Evolutionary conservation across 2,797 vertebrate genomes (phyloP), one percentile per base, ranked within the genome.

Genomic region (Agapornis canus): DNA sequence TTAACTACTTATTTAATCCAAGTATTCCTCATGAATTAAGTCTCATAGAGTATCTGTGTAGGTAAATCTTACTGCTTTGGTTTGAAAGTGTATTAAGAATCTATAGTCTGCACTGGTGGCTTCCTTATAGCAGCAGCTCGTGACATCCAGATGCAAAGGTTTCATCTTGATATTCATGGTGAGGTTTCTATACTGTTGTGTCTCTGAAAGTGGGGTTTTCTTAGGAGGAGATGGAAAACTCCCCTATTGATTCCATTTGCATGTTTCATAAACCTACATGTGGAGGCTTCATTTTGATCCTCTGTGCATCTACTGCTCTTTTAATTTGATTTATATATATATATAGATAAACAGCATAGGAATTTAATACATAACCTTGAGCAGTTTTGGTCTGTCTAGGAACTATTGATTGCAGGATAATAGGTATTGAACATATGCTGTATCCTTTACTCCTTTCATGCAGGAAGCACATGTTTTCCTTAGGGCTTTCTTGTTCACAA

Each of bases 371-470:
- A 17, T 39, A 31, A 13, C 51, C 61, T 61, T 57, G 68, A 85
- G 81, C 71, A 49, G 15, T 64, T 78, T 70, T 52, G 52, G 35
- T 64, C 60, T 87, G 0, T 91, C 86, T 68, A 92, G 82, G 92
- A 95, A 54, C n/a, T 88, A 43, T 63, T 5, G 47, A 68, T 81
- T 73, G 27, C 45, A 59, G 65, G 18, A 13, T 64, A 80, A 37
- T 64, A 32, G 12, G 2, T 73, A 42, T 40, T 75, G 79, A 86
- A 47, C 47, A 54, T 35, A 27, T 68, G 5, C 70, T 68, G 8
- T 51, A 27, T 86, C 75, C 31, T 84, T 77, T 27, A n/a, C 23
- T 66, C 60, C 17, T 60, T 60, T 60, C 2, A 2, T 35, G 20
- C 57, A 75, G 19, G 23, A 59, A 82, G 7, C 12, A 5, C 0